These are phyloP conservation scores for Vesta saturnalis DNA, from an alignment of 2,888 invertebrate species.

Conservation along the genomic window DNA sequence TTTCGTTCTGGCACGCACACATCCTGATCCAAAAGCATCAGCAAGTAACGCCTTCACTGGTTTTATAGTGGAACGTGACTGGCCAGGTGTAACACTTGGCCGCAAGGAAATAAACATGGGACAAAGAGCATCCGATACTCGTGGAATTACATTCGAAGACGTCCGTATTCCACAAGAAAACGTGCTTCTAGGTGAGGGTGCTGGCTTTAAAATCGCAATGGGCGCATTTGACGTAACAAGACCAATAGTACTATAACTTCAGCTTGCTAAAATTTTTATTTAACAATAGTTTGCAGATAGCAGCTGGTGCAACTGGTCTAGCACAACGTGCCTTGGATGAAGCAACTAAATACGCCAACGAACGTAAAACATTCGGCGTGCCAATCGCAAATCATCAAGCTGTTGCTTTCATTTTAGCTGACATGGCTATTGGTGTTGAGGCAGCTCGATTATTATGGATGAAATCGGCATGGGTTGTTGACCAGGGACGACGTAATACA, in stretches of 20 bases:
- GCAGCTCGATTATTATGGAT: too few relatives aligned
- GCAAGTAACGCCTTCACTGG: constrained; percentile 95
- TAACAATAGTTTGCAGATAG: constrained; percentile 69
- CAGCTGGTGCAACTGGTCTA: constrained; percentile 89
- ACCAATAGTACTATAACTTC: constrained; percentile 89
- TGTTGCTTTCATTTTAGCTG: constrained; percentile 90
- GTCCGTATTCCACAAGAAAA: constrained; percentile 95
- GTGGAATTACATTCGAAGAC: too few relatives aligned
- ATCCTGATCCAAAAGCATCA: constrained; percentile 91
- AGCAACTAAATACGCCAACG: constrained; percentile 89
- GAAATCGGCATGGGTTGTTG: constrained; percentile 91
- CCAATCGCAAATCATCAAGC: constrained; percentile 87
- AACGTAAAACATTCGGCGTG: constrained; percentile 93
- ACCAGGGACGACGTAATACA: constrained; percentile 83
- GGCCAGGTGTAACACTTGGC: constrained; percentile 87
- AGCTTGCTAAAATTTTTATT: too few relatives aligned
- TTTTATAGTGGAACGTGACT: constrained; percentile 94
- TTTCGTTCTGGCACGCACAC: constrained; percentile 85
- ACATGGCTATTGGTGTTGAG: too few relatives aligned
- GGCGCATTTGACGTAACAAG: constrained; percentile 94
- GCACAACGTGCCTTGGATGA: constrained; percentile 93
- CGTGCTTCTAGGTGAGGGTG: constrained; percentile 88
- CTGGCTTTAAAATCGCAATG: constrained; percentile 98
- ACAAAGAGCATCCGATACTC: too few relatives aligned
- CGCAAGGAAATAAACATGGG: too few relatives aligned